Conservation (phyloP, 2,797 vertebrate genomes). For the Anomalospiza imberbis region DNA sequence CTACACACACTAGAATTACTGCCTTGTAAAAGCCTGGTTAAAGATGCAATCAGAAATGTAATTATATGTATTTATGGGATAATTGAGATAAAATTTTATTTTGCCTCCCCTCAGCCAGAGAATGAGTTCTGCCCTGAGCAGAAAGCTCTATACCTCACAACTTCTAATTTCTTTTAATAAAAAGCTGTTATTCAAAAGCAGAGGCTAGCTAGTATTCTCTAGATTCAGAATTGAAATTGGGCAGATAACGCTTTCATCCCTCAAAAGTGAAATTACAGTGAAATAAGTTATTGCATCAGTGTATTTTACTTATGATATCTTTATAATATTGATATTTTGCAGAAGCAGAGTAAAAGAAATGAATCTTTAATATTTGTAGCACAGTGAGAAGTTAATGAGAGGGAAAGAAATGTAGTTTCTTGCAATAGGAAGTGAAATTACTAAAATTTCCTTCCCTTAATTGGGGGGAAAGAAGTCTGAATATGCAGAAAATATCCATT, state of each 20-base stretch:
- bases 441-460: background rate
- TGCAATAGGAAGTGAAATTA: background rate
- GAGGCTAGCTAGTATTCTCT: background rate
- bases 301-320: constrained; percentile 53
- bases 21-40: background rate
- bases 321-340: constrained; percentile 24
- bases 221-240: background rate
- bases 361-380: constrained; percentile 51
- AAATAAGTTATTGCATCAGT: constrained; percentile 14
- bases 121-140: background rate
- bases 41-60: background rate
- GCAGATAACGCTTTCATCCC: background rate
- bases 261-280: constrained; percentile 15
- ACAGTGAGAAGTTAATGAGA: background rate
- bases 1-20: background rate
- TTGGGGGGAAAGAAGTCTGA: background rate
- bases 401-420: background rate
- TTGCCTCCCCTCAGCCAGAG: background rate
- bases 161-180: background rate
- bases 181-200: background rate
- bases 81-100: background rate
- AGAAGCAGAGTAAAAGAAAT: constrained; percentile 49
- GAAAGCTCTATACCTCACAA: background rate
- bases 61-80: background rate
- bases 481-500: background rate